These are phyloP conservation scores for Prolemur simus DNA, from an alignment of 2,113 vertebrate species.

Conservation along the genomic window DNA sequence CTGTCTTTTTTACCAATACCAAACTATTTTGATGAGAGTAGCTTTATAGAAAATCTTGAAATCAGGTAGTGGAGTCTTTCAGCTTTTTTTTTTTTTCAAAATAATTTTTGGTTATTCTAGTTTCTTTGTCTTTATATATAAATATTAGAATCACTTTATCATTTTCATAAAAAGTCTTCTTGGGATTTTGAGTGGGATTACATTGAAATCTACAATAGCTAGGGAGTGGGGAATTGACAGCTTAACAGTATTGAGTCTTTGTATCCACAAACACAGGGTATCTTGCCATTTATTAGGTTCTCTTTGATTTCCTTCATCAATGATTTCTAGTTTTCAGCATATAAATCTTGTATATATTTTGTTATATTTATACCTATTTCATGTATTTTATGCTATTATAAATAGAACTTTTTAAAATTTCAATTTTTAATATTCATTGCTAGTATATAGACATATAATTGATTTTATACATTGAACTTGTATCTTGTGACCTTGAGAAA, in stretches of 20 bases:
- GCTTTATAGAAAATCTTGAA: neutral
- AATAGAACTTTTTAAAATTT: neutral
- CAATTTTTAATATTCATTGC: neutral
- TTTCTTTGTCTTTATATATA: neutral
- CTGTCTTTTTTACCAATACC: neutral
- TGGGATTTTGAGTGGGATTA: constrained; percentile 19
- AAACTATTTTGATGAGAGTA: neutral
- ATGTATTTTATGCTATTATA: neutral
- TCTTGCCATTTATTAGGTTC: neutral
- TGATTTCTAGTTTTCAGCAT: neutral
- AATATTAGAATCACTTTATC: neutral
- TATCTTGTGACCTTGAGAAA: neutral
- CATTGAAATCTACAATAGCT: neutral
- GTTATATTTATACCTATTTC: neutral
- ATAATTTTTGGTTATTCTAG: neutral
- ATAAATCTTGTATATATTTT: neutral
- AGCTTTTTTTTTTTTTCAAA: neutral
- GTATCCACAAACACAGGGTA: neutral
- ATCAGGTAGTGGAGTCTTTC: neutral
- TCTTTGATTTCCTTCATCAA: neutral
- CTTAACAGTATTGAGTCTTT: neutral
- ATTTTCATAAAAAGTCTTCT: neutral
- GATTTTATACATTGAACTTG: neutral
- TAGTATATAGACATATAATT: neutral
- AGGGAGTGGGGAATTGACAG: neutral